A percentile compares a stretch with the other conserved stretches of the same genome.
Conservation (phyloP, 2,113 vertebrate genomes). For the Pelmatolapia mariae region DNA sequence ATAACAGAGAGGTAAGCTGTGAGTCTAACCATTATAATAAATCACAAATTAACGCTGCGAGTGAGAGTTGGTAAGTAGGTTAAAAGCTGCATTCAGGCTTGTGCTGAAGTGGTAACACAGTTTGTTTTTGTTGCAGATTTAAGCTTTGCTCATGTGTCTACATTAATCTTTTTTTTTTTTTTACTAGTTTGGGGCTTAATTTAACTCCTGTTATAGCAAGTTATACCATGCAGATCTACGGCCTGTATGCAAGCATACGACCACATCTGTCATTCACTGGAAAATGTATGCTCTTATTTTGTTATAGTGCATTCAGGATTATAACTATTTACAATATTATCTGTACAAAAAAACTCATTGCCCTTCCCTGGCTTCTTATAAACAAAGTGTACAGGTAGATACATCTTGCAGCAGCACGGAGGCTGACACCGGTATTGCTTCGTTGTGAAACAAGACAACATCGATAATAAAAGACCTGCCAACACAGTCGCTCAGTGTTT, state of each 20-base stretch:
- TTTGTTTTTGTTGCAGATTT: slow-evolving; percentile 6
- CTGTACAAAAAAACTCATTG: slow-evolving; percentile 65
- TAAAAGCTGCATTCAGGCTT: slow-evolving; percentile 22
- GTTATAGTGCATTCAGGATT: slow-evolving; percentile 64
- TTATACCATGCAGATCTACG: slow-evolving; percentile 42
- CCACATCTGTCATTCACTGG: slow-evolving; percentile 25
- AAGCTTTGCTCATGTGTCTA: background rate
- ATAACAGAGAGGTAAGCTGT: slow-evolving; percentile 46
- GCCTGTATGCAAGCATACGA: slow-evolving; percentile 10
- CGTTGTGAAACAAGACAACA: slow-evolving; percentile 29
- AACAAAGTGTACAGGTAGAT: slow-evolving; percentile 71
- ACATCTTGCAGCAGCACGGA: slow-evolving; percentile 55
- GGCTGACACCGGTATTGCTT: slow-evolving; percentile 47
- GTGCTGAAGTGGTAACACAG: background rate
- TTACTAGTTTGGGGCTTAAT: background rate
- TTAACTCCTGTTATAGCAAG: background rate
- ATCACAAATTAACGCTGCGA: slow-evolving; percentile 33
- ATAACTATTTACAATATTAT: slow-evolving; percentile 67
- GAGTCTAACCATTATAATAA: slow-evolving; percentile 23
- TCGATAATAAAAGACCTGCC: background rate
- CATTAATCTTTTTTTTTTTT: background rate
- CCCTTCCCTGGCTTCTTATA: slow-evolving; percentile 51
- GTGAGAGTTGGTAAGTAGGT: background rate
- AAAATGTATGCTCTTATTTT: slow-evolving; percentile 42
- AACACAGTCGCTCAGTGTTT: background rate